Base-by-base conservation (phyloP, 2,113 vertebrate species). In the Eretmochelys imbricata region DNA sequence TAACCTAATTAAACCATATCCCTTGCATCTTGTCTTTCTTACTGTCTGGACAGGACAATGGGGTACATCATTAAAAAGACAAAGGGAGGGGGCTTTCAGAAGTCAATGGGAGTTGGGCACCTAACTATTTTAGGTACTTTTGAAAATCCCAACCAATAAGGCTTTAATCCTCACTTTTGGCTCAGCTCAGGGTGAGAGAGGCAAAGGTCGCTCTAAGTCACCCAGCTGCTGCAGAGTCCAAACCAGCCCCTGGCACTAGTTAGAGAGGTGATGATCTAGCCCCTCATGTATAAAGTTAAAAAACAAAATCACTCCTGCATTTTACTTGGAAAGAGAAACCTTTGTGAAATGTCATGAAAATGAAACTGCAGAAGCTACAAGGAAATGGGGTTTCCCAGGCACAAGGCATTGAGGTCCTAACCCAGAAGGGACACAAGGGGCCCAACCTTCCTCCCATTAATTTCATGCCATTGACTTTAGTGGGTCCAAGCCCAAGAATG, bases 341-440 rank as follows among this genome's bases (percentile, higher is more conserved):
- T 46, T 86, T 46, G 3, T 78, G 81, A 85, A 96, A 86, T 53
- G 42, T 94, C 85, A 87, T 42, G 79, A 83, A 94, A 96, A 75
- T 57, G 89, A 76, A 87, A 75, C 25, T 88, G 46, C 53, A 27
- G 46, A 85, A 94, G 87, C 48, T 93, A 46, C 78, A 95, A 96
- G 83, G 96, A 65, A 92, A 59, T 88, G 95, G 95, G 96, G 96
- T 25, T 95, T 95, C 85, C 53, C 91, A 92, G 93, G 83, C 87
- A 93, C 82, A 90, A 97, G 82, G 94, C 93, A 96, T 94, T 90
- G 95, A 95, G 95, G 94, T 95, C 79, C 87, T 88, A 50, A 78
- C 72, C 53, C 90, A 91, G 93, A 3, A n/a, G 87, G 46, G 75
- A n/a, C 79, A 88, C 89, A 29, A 87, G 89, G 89, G 87, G 65